These are phyloP conservation scores for Mesembrinibis cayennensis DNA, from an alignment of 2,113 vertebrate genomes.

Conservation along the genomic window DNA sequence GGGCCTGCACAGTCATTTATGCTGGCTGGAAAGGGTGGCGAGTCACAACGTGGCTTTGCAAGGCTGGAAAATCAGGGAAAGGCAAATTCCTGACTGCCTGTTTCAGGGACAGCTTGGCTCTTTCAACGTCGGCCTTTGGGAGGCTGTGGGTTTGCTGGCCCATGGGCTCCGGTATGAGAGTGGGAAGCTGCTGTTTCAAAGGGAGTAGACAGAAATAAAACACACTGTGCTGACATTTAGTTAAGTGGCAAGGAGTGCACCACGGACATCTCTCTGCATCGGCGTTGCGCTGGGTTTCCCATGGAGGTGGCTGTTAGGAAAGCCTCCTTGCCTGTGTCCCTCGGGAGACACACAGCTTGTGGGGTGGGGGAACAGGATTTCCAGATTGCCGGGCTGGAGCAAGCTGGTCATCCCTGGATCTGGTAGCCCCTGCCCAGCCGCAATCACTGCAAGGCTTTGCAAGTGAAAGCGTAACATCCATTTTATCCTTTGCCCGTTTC, in stretches of 20 bases:
- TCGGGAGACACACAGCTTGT: neutral
- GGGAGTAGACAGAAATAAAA: neutral
- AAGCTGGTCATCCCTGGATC: neutral
- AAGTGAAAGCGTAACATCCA: neutral
- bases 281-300: neutral
- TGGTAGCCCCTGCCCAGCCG: neutral
- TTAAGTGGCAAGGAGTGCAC: neutral
- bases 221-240: neutral
- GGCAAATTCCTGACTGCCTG: neutral
- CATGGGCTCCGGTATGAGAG: neutral
- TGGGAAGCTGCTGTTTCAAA: neutral
- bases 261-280: neutral
- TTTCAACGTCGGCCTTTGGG: accelerated
- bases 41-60: neutral
- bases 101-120: neutral
- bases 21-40: neutral
- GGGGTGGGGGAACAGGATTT: neutral
- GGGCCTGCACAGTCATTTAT: accelerated
- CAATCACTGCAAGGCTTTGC: neutral
- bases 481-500: neutral
- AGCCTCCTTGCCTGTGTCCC: neutral
- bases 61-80: neutral
- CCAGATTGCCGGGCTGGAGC: neutral
- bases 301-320: accelerated
- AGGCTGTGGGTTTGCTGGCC: neutral